Conservation (phyloP, 2,797 vertebrate genomes). For the Numenius phaeopus region DNA sequence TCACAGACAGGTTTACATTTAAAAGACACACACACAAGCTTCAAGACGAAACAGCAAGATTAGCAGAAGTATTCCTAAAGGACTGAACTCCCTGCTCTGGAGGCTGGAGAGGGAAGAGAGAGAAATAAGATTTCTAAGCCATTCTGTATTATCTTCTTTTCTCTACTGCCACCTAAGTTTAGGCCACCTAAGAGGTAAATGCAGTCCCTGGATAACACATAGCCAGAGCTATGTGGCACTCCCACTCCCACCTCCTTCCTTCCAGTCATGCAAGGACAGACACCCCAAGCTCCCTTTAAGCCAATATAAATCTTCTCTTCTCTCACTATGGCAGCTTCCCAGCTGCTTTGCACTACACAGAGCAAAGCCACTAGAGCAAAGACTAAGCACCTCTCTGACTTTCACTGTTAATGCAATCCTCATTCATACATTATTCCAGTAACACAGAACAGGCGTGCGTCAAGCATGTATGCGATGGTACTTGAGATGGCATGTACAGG, state of each 20-base stretch:
- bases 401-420: neutral
- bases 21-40: rapidly evolving
- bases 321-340: neutral
- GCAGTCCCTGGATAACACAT: neutral
- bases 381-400: neutral
- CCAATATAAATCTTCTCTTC: neutral
- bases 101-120: neutral
- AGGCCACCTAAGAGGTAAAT: neutral
- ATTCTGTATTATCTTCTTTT: neutral
- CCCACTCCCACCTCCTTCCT: neutral
- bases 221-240: too few relatives aligned
- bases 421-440: neutral
- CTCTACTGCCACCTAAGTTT: neutral
- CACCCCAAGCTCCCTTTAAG: neutral
- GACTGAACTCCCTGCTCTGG: neutral
- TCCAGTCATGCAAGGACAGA: neutral
- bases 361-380: neutral
- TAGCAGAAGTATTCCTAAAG: neutral
- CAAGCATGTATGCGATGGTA: rapidly evolving
- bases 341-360: neutral
- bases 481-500: neutral
- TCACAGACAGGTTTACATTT: neutral
- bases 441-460: rapidly evolving
- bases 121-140: neutral
- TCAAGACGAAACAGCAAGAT: neutral